These are phyloP conservation scores for Gasterosteus nipponicus DNA, from an alignment of 2,113 vertebrate species.

Conservation along the genomic window DNA sequence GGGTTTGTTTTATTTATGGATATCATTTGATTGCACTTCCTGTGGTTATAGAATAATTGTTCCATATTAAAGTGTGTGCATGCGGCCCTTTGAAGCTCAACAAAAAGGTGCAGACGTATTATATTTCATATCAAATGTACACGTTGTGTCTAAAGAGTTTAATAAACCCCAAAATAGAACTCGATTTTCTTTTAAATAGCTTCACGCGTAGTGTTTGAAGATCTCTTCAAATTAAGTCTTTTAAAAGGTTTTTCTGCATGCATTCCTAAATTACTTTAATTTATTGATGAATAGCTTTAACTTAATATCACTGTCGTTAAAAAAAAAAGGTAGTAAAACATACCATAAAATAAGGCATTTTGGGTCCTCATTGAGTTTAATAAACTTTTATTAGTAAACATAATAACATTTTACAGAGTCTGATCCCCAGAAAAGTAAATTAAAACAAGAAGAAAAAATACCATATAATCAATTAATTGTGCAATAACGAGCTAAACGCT, in stretches of 20 bases:
- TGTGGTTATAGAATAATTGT: background rate
- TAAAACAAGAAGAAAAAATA: background rate
- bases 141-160: background rate
- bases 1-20: background rate
- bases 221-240: background rate
- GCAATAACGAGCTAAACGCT: background rate
- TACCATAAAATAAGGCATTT: background rate
- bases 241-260: background rate
- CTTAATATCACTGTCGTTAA: constrained; percentile 12
- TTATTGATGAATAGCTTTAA: constrained; percentile 21
- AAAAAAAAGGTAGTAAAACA: constrained; percentile 6
- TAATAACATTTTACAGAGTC: background rate
- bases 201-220: background rate
- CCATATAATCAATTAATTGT: background rate
- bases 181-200: background rate
- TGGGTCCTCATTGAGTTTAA: background rate
- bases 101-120: background rate
- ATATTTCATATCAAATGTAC: background rate
- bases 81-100: background rate
- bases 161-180: constrained; percentile 1
- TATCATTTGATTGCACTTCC: constrained; percentile 1
- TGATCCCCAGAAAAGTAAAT: background rate
- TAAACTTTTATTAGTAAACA: constrained; percentile 2
- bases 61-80: background rate
- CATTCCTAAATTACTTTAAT: background rate